These are phyloP conservation scores for Chromis chromis DNA, from an alignment of 2,797 vertebrate species.

Conservation along the genomic window DNA sequence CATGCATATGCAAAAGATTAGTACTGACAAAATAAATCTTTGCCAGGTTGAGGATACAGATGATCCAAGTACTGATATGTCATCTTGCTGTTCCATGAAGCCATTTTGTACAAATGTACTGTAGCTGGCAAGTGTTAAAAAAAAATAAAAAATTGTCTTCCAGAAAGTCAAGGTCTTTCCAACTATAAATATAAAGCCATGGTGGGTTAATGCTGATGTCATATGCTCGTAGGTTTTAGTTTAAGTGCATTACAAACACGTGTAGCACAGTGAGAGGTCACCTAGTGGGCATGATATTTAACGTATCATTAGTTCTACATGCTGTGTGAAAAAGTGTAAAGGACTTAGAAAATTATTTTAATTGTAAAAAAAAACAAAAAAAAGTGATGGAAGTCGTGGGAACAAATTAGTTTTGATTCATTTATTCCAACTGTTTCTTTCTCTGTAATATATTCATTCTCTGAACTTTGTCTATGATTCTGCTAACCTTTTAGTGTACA, in stretches of 20 bases:
- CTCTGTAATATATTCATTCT: slow-evolving; percentile 63
- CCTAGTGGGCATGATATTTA: slow-evolving; percentile 16
- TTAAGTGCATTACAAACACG: slow-evolving; percentile 2
- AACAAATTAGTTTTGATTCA: slow-evolving; percentile 34
- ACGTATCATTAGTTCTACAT: slow-evolving; percentile 22
- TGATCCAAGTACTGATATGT: slow-evolving; percentile 11
- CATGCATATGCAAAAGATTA: slow-evolving; percentile 3
- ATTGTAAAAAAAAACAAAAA: slow-evolving; percentile 18
- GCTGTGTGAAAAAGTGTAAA: slow-evolving; percentile 29
- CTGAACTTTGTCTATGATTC: slow-evolving; percentile 55
- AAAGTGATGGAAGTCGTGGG: slow-evolving; percentile 40
- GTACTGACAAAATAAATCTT: slow-evolving; percentile 5
- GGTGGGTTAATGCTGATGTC: background rate
- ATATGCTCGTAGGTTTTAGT: slow-evolving; percentile 18
- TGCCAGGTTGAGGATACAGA: slow-evolving; percentile 14
- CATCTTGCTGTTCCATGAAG: slow-evolving; percentile 17
- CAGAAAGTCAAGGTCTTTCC: slow-evolving; percentile 11
- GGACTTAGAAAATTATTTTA: slow-evolving; percentile 13
- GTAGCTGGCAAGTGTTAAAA: slow-evolving; percentile 11
- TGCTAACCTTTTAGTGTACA: slow-evolving; percentile 78
- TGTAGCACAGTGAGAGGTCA: slow-evolving; percentile 20
- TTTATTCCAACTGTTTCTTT: slow-evolving; percentile 38
- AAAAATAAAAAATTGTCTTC: background rate
- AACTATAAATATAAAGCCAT: slow-evolving; percentile 2
- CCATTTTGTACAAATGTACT: slow-evolving; percentile 7